phyloP scores from a whole-genome alignment of 1,140 invertebrate species.

The Procambarus clarkii region DNA sequence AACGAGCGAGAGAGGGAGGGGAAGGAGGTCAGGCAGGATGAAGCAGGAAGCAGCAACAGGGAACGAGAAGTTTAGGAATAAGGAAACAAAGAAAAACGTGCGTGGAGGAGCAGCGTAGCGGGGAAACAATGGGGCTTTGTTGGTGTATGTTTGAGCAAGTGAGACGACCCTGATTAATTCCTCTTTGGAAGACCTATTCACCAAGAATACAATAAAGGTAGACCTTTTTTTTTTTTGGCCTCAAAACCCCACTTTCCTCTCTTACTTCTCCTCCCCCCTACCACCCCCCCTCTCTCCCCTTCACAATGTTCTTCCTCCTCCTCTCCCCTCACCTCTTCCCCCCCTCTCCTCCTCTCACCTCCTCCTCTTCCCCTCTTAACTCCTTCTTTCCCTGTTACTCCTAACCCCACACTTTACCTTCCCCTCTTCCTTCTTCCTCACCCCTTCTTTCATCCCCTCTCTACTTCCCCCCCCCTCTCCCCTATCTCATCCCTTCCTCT shows the following conservation, averaged over 20 bases:
- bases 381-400: background rate
- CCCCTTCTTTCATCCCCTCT: too few relatives aligned
- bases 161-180: constrained; percentile 36
- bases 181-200: constrained; percentile 53
- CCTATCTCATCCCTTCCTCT: too few relatives aligned
- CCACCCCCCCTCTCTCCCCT: background rate
- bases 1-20: background rate
- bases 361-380: background rate
- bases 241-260: background rate
- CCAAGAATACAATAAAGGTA: constrained; percentile 46
- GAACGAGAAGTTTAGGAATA: background rate
- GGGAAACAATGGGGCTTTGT: constrained; percentile 41
- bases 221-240: background rate
- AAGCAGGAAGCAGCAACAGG: background rate
- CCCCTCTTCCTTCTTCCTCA: too few relatives aligned
- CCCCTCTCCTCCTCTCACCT: background rate
- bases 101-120: background rate
- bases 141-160: constrained; percentile 34
- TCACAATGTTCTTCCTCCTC: background rate
- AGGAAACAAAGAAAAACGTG: background rate
- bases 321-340: background rate
- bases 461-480: too few relatives aligned
- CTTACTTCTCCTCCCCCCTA: background rate
- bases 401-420: background rate
- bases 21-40: background rate